These are phyloP conservation scores for Pterobdella sp. DNA, from an alignment of 2,888 invertebrate species.

Conservation along the genomic window DNA sequence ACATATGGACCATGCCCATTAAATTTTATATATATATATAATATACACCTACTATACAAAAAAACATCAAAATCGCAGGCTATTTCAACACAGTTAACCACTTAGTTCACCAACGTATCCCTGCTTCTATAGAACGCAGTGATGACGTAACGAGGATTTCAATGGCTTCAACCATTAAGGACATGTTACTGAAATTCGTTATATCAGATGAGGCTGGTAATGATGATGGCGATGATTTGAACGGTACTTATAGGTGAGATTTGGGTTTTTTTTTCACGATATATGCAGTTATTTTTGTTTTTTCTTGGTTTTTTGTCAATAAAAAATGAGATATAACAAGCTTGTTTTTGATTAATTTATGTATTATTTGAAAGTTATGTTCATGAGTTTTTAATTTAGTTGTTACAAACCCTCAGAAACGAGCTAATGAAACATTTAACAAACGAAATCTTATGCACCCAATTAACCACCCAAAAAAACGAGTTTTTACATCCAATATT, in stretches of 20 bases:
- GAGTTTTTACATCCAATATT: too few relatives aligned
- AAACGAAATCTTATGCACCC: background rate
- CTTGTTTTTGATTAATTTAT: too few relatives aligned
- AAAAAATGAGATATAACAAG: too few relatives aligned
- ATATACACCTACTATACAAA: background rate
- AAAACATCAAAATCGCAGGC: conserved; percentile 50
- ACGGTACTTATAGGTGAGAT: background rate
- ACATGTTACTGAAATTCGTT: conserved; percentile 59
- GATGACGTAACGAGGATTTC: conserved; percentile 63
- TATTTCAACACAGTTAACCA: conserved; percentile 65
- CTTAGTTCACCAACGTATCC: background rate
- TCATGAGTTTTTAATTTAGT: too few relatives aligned
- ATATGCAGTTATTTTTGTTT: background rate
- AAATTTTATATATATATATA: background rate
- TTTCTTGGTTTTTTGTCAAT: conserved; percentile 54
- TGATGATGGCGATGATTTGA: background rate
- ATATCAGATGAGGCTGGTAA: background rate
- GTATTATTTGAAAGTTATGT: too few relatives aligned
- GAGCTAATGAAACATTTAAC: background rate
- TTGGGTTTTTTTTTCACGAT: background rate
- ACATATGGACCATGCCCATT: background rate
- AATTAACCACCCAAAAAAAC: too few relatives aligned
- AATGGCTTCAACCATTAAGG: conserved; percentile 64
- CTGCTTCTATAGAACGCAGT: background rate
- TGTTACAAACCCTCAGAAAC: too few relatives aligned